phyloP scores from a whole-genome alignment of 2,113 vertebrate species.

The Brachirus orientalis region DNA sequence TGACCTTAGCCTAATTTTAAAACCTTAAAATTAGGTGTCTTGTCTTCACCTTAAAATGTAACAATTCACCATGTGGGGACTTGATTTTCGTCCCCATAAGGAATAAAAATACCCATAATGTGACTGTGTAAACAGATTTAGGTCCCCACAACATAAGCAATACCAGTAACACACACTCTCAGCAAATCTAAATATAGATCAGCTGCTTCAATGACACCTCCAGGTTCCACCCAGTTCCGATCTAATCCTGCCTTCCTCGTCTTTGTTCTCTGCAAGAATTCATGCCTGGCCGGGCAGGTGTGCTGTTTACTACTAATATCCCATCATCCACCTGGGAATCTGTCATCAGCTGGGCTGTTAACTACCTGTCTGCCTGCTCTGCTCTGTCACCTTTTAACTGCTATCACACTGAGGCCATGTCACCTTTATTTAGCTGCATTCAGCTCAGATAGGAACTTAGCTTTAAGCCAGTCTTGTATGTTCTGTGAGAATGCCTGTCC shows the following conservation, averaged over 20 bases:
- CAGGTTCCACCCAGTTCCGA: constrained; percentile 40
- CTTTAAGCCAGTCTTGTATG: constrained; percentile 46
- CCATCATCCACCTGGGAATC: constrained; percentile 58
- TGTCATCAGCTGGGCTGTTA: constrained; percentile 64
- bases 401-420: constrained; percentile 56
- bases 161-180: constrained; percentile 10
- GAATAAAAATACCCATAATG: too few species aligned
- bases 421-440: constrained; percentile 49
- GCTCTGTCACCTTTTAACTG: constrained; percentile 63
- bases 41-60: too few species aligned
- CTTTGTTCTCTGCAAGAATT: constrained; percentile 48
- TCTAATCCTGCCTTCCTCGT: constrained; percentile 21
- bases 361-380: constrained; percentile 51
- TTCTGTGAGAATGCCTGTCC: constrained; percentile 41
- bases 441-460: constrained; percentile 35
- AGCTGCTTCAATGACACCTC: constrained; percentile 53
- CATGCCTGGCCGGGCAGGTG: constrained; percentile 10
- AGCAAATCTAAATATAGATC: constrained; percentile 68
- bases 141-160: too few species aligned
- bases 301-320: constrained; percentile 36
- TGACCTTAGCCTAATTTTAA: too few species aligned
- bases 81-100: too few species aligned
- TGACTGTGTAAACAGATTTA: too few species aligned
- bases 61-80: too few species aligned
- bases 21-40: too few species aligned